Percentiles rank a stretch among this genome's conserved stretches.
phyloP scores from a whole-genome alignment of 1,140 invertebrate species.

The Dryas iulia region DNA sequence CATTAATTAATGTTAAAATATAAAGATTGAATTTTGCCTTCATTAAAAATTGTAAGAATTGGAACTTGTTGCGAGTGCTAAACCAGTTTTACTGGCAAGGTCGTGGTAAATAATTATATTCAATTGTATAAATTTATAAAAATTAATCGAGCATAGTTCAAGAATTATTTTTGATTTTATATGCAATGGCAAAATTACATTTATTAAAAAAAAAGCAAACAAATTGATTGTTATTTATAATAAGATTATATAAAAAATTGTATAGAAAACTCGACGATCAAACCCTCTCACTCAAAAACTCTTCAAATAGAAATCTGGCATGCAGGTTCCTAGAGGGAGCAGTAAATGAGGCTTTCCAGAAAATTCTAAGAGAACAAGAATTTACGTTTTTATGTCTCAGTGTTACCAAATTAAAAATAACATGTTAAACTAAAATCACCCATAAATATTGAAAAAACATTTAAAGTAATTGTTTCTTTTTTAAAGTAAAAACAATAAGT shows the following conservation, averaged over 20 bases:
- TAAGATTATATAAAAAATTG: no score
- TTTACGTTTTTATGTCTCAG: no score
- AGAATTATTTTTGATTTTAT: background rate
- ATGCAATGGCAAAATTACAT: background rate
- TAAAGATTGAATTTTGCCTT: conserved; percentile 16
- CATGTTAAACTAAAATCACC: no score
- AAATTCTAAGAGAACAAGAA: no score
- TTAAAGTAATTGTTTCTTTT: no score
- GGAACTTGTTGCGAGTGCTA: conserved; percentile 61
- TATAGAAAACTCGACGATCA: no score
- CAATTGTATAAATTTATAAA: conserved; percentile 41
- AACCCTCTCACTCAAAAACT: no score
- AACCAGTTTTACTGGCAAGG: conserved; percentile 70
- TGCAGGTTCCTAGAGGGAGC: no score
- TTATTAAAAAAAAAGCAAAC: background rate
- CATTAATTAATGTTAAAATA: background rate
- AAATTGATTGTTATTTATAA: background rate
- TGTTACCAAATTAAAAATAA: no score
- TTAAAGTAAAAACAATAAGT: background rate
- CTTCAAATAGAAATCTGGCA: no score
- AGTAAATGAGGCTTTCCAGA: no score
- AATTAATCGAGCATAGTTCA: background rate
- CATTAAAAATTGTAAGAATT: conserved; percentile 37
- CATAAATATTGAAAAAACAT: no score
- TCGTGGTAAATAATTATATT: conserved; percentile 53